These are phyloP conservation scores for Parus major DNA, from an alignment of 2,113 vertebrate genomes.

Conservation along the genomic window DNA sequence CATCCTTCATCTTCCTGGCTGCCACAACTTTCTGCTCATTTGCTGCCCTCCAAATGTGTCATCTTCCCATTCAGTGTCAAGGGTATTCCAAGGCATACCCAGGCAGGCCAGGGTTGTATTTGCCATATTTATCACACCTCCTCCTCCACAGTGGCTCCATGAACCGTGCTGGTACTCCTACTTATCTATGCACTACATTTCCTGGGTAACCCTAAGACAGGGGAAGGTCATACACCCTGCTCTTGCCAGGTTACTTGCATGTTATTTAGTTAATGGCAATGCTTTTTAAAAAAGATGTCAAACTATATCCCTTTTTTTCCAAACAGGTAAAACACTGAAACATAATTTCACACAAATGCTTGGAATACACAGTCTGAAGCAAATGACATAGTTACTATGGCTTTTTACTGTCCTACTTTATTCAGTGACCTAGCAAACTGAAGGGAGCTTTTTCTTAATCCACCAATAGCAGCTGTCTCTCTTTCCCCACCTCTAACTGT, in stretches of 20 bases:
- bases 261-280: neutral
- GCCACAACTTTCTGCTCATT: neutral
- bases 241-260: neutral
- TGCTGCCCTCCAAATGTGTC: neutral
- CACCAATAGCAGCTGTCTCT: neutral
- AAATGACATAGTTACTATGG: neutral
- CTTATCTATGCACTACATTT: neutral
- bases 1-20: neutral
- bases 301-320: neutral
- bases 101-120: neutral
- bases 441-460: neutral
- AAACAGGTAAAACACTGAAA: neutral
- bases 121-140: neutral
- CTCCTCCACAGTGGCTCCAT: neutral
- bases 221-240: neutral
- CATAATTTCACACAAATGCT: too few species aligned
- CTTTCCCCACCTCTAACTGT: neutral
- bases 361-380: neutral
- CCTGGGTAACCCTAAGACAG: neutral
- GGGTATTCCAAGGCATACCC: rapidly evolving
- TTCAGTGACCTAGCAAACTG: neutral
- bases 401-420: neutral
- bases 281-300: neutral
- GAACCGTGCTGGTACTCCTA: neutral
- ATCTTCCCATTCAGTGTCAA: neutral